Percentiles rank a stretch among this genome's conserved stretches.
Conservation (phyloP, 2,888 invertebrate species). For the Aporophyla lueneburgensis region DNA sequence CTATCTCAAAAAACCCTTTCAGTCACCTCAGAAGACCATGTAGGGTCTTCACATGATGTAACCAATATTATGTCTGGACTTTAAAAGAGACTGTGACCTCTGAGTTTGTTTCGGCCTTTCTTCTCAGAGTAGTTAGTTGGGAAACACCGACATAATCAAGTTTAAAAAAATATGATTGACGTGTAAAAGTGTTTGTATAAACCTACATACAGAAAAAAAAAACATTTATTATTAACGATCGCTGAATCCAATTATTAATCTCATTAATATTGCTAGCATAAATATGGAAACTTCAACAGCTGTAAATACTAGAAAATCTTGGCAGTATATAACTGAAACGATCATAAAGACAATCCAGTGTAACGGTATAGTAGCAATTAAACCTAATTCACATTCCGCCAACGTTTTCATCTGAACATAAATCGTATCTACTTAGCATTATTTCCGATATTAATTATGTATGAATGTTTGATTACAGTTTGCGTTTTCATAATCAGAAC, state of each 20-base stretch:
- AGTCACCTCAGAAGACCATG: too few relatives aligned
- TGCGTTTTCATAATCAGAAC: constrained; percentile 18
- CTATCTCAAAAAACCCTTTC: too few relatives aligned
- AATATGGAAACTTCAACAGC: not conserved
- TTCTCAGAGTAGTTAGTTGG: too few relatives aligned
- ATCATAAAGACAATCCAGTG: constrained; percentile 9
- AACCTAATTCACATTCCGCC: constrained; percentile 43
- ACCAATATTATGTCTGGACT: too few relatives aligned
- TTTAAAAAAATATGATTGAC: too few relatives aligned
- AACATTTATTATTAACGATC: too few relatives aligned
- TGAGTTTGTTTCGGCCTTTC: too few relatives aligned
- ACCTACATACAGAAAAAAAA: too few relatives aligned
- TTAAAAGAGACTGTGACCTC: too few relatives aligned
- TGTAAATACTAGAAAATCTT: constrained; percentile 13
- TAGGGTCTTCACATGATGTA: too few relatives aligned
- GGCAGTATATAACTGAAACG: constrained; percentile 1
- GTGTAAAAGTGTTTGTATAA: too few relatives aligned
- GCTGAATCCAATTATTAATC: not conserved
- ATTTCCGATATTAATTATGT: constrained; percentile 40
- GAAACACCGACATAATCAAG: too few relatives aligned
- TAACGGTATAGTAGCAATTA: constrained; percentile 37
- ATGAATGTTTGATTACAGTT: constrained; percentile 27
- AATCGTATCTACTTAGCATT: constrained; percentile 40
- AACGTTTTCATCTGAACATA: constrained; percentile 36
- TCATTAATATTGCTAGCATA: not conserved